Base-by-base conservation (phyloP, 2,797 vertebrate species). In the Neostethus bicornis region DNA sequence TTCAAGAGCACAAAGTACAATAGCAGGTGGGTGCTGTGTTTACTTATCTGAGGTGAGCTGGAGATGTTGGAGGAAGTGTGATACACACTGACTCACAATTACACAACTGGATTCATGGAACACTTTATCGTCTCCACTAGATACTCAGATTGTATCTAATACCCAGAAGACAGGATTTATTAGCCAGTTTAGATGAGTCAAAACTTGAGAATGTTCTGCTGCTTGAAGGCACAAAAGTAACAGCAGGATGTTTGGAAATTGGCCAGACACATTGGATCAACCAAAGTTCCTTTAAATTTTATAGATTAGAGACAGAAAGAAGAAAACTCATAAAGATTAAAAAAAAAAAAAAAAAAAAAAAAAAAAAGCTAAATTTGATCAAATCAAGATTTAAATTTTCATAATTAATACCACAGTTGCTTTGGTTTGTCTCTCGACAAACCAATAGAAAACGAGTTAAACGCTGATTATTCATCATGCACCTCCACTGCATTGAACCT, bases 381-480 rank as follows among this genome's bases (percentile, higher is more conserved):
- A n/a, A n/a, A n/a, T n/a, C n/a, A n/a, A n/a, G n/a, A n/a, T n/a
- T n/a, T n/a, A n/a, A n/a, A n/a, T n/a, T n/a, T n/a, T n/a, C n/a
- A n/a, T n/a, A n/a, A n/a, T n/a, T n/a, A n/a, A n/a, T n/a, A n/a
- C n/a, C n/a, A n/a, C n/a, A n/a, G n/a, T n/a, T n/a, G n/a, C n/a
- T n/a, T n/a, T n/a, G n/a, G n/a, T n/a, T n/a, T n/a, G n/a, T n/a
- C n/a, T n/a, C n/a, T n/a, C n/a, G n/a, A n/a, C n/a, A n/a, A n/a
- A n/a, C n/a, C n/a, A n/a, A n/a, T n/a, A 29, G 48, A 10, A 9
- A 48, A 48, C 17, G 1, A 43, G 49, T 42, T 23, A 21, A 43
- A 26, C 61, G 35, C 80, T 66, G 62, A 68, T 34, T 60, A 75
- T 48, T 52, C 55, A 54, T 39, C 31, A 5, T 29, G 14, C n/a